Conservation (phyloP, 2,797 vertebrate species). For the Falco columbarius region DNA sequence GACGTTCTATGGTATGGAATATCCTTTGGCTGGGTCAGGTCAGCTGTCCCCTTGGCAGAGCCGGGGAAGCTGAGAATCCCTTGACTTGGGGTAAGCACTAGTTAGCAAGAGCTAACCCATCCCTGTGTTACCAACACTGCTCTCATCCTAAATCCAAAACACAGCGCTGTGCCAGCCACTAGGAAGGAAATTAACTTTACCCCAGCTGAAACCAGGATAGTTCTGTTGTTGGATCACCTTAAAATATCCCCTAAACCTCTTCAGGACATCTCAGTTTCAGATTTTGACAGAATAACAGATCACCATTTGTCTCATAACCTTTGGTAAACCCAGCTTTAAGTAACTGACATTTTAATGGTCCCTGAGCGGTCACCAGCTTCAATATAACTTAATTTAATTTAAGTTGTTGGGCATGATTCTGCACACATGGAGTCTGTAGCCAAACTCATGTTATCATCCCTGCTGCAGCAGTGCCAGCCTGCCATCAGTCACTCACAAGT, state of each 20-base stretch:
- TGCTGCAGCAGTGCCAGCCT: background rate
- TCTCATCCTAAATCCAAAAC: too few species aligned
- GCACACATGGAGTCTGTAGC: background rate
- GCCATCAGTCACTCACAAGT: background rate
- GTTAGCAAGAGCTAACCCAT: too few species aligned
- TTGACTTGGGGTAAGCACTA: too few species aligned
- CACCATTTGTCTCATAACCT: background rate
- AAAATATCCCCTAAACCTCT: background rate
- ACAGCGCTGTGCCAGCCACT: too few species aligned
- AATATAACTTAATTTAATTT: constrained; percentile 10
- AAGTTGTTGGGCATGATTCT: constrained; percentile 29
- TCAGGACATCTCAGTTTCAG: background rate
- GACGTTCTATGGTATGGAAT: too few species aligned
- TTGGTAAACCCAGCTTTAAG: constrained; percentile 21
- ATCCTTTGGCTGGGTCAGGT: too few species aligned
- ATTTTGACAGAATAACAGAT: background rate
- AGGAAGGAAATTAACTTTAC: too few species aligned
- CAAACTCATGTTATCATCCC: background rate
- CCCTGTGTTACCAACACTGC: too few species aligned
- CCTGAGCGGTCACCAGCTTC: background rate
- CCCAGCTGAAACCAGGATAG: too few species aligned
- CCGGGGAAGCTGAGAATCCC: too few species aligned
- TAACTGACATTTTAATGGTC: background rate
- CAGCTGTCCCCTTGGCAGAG: too few species aligned
- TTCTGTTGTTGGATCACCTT: background rate